These are phyloP conservation scores for Ceratothoa steindachneri DNA, from an alignment of 2,888 invertebrate genomes.

Conservation along the genomic window DNA sequence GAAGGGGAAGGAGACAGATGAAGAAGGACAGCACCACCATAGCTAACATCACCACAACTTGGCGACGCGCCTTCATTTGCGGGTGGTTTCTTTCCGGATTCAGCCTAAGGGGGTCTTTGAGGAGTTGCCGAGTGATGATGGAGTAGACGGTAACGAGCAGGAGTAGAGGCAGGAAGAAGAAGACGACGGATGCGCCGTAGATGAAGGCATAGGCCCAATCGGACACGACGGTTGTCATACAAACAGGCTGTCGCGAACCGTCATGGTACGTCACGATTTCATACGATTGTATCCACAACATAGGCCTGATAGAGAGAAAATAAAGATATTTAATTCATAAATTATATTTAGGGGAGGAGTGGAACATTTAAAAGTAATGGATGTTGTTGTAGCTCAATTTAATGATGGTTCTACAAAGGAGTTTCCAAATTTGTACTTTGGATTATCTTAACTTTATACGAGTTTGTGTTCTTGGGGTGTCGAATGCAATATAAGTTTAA, in stretches of 20 bases:
- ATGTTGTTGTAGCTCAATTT: no score
- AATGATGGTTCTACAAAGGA: no score
- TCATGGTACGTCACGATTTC: conserved; percentile 68
- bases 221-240: conserved; percentile 72
- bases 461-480: no score
- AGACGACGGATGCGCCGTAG: conserved; percentile 65
- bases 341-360: no score
- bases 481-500: no score
- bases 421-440: no score
- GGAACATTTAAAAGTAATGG: no score
- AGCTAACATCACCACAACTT: conserved; percentile 83
- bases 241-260: conserved; percentile 68
- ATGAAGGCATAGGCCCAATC: conserved; percentile 61
- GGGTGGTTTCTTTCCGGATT: conserved; percentile 16
- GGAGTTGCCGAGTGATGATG: conserved; percentile 74
- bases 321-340: no score
- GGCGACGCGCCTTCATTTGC: conserved; percentile 52
- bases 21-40: conserved; percentile 88
- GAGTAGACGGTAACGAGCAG: conserved; percentile 77
- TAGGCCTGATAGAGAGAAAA: conserved; percentile 64
- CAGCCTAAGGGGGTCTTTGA: conserved; percentile 26
- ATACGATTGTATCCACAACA: conserved; percentile 74
- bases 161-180: conserved; percentile 78
- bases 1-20: conserved; percentile 80
- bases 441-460: no score